Evolutionary conservation across 1,140 invertebrate species (phyloP), one percentile per base, ranked within the genome.

Genomic region (Aphaenogaster floridana): DNA sequence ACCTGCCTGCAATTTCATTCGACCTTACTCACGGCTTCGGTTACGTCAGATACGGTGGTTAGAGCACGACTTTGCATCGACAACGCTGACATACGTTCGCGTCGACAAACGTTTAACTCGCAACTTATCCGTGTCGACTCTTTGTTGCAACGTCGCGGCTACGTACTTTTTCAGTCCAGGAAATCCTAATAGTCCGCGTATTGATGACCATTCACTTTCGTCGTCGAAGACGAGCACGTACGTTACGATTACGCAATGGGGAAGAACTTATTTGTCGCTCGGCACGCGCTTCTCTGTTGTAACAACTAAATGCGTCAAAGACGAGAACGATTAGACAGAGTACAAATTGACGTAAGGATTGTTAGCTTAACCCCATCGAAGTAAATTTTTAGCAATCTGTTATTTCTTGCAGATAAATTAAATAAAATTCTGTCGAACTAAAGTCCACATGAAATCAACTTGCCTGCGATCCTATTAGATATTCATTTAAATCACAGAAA

Each of bases 241-340:
- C 11, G 1, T 42, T 45, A 9, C 7, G 34, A 50, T 76, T 84
- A 61, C 42, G 69, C 69, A 84, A 76, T 28, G 11, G n/a, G 6
- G 11, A 42, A 8, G 11, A 28, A 74, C 28, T 61, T 84, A 74
- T 84, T 76, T 84, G 69, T 72, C 21, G 28, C 28, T 61, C 17
- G 21, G 5, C 15, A 71, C 21, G 50, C 21, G 36, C 15, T 21
- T 74, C 28, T 57, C 28, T 59, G 68, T 59, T 84, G 69, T 76
- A 84, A 83, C n/a, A 83, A 74, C 59, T 39, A 50, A 61, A 48
- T 83, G 68, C 68, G 28, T 72, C 52, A 74, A 61, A 74, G 69
- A 48, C 28, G 11, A 48, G 42, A 8, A 74, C n/a, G 52, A 13
- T 72, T 45, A 57, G 15, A 17, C 28, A 8, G 17, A 80, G n/a